Base-by-base conservation (phyloP, 2,888 invertebrate species). In the Lasioglossum oenotherae region DNA sequence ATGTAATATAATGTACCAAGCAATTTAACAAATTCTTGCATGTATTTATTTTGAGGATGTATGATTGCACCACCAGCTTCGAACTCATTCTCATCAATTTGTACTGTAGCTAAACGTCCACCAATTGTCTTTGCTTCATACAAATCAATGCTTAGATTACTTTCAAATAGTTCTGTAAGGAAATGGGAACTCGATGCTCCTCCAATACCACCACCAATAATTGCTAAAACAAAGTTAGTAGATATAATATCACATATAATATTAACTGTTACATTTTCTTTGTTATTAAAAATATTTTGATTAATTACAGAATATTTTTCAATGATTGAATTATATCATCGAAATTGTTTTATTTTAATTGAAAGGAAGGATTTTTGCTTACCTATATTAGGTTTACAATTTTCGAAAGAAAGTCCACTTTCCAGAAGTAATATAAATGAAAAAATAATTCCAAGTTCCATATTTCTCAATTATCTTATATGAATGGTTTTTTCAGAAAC, bases 121-220 rank as follows among this genome's bases (percentile, higher is more conserved):
- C 97, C 97, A 78, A 97, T 94, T 81, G 93, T 92, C 35, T 95
- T 93, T 0, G 94, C 93, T 92, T 97, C 97, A 92, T 96, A 97
- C 14, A 97, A 90, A 91, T 96, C 96, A 76, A 97, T 96, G 0
- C 95, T 89, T 8, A 95, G 92, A 78, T 95, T 92, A 35, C 93
- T 91, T 23, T 94, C 85, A 69, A 95, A 94, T 74, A 94, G 91
- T 91, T 96, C 94, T 16, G 95, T 94, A 12, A 97, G 93, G 91
- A 96, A 97, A 93, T 96, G 96, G 0, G 96, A 96, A 27, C 96
- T 94, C 1, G 96, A 95, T 3, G 96, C 96, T 41, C 97, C 97
- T 64, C 97, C 96, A 74, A 97, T 96, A 12, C 97, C 97, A 73
- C 96, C 96, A 27, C 97, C 97, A 85, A 97, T 94, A 49, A 97